Evolutionary conservation across 64 coral and sea anemone species (phyloP), one percentile per base, ranked within the genome.

Genomic region (Dendrophyllia cribrosa): DNA sequence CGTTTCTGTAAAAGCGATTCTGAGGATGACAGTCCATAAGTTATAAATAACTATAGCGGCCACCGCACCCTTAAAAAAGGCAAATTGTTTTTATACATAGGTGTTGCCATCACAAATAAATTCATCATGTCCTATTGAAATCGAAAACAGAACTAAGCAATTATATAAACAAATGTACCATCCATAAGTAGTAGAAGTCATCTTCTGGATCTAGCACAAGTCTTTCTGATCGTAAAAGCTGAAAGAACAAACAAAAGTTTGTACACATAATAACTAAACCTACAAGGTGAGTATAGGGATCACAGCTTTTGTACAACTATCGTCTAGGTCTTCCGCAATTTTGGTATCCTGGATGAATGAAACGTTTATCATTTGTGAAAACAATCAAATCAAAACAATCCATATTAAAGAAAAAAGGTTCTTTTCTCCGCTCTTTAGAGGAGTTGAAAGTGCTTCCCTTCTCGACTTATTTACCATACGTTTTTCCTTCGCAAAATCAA

Each of bases 11-110:
- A 97, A 97, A 67, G 95, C 95, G 43, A 97, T 94, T 64, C 95
- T 87, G 34, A 97, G 44, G 12, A 97, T 90, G 43, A 97, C 72
- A 22, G 68, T 72, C 61, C 81, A 94, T 43, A 94, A 97, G 76
- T 97, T 97, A 79, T 97, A 97, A 13, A 97, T 47, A 19, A 97
- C 92, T 44, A 89, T 92, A 62, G 76, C 64, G 23, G 95, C 93
- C 19, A 94, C 47, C 12, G 90, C 50, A 19, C 91, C 95, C 95
- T 97, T 22, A 11, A 74, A 23, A 51, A 69, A 51, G 4, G 4
- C 19, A 68, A 5, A 56, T 3, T 56, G 53, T 56, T 56, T 34
- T 56, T 1, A 56, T 56, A 56, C 53, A 56, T 19, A 63, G 13
- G 60, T 63, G 0, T 63, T 63, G 2, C 60, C 4, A 63, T 14